Conservation (phyloP, 37 sponge, comb jelly and placozoan species). For the Chondrosia reniformis region DNA sequence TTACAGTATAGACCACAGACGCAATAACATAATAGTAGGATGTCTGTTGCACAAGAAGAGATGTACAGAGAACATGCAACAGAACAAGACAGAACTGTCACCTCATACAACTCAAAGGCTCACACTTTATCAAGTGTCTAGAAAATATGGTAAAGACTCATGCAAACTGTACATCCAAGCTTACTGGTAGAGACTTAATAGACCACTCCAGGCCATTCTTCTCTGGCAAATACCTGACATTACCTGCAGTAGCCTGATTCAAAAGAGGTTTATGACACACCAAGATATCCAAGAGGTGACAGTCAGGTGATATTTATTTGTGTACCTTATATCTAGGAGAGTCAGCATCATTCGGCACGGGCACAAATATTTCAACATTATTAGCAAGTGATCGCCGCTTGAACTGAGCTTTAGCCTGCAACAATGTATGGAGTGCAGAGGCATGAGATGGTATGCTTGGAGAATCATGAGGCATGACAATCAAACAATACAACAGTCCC, state of each 20-base stretch:
- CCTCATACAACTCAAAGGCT: background rate
- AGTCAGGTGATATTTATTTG: background rate
- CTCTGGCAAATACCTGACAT: constrained; percentile 90
- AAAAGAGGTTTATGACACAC: background rate
- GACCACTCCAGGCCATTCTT: constrained; percentile 81
- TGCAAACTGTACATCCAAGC: no score
- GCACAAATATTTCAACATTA: constrained; percentile 91
- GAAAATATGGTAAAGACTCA: no score
- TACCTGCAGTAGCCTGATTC: constrained; percentile 56
- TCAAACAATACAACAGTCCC: no score
- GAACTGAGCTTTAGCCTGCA: constrained; percentile 97
- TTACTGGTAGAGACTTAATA: constrained; percentile 93
- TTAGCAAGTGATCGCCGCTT: constrained; percentile 89
- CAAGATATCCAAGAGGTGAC: background rate
- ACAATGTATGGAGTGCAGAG: background rate
- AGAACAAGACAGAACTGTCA: background rate
- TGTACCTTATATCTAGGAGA: constrained; percentile 85
- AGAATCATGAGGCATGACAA: no score
- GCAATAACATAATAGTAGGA: no score
- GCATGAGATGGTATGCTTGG: no score
- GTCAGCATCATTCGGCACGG: constrained; percentile 96
- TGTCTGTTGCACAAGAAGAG: background rate
- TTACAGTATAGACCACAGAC: no score
- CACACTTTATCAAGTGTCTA: no score
- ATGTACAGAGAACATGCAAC: background rate